Evolutionary conservation across 2,113 vertebrate genomes (phyloP).

Genomic region (Stercorarius parasiticus): DNA sequence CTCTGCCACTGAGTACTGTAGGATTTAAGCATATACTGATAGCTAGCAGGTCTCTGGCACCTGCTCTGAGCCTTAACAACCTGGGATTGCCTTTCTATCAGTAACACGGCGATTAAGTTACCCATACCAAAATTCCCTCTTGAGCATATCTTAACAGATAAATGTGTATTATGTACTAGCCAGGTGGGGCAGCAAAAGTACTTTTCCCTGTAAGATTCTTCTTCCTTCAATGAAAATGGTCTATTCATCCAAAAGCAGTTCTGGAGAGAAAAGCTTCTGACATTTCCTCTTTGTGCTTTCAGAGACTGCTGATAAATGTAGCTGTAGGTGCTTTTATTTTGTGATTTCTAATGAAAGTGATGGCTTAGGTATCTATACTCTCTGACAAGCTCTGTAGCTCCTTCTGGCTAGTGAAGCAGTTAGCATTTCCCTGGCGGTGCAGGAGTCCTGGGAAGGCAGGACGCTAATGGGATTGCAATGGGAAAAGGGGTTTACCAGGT

Average conservation of each 20-base stretch:
- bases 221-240: not conserved
- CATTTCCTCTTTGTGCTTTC: not conserved
- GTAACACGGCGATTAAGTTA: not conserved
- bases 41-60: not conserved
- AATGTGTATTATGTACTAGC: not conserved
- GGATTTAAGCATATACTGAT: not conserved
- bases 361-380: not conserved
- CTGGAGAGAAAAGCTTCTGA: not conserved
- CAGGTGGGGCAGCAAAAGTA: not conserved
- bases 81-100: not conserved
- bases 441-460: not conserved
- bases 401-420: not conserved
- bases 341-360: not conserved
- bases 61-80: not conserved
- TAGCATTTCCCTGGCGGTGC: not conserved
- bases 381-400: not conserved
- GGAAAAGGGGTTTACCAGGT: not conserved
- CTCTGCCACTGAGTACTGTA: not conserved
- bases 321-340: conserved; percentile 14
- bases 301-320: not conserved
- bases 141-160: not conserved
- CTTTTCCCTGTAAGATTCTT: not conserved
- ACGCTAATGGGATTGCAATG: not conserved
- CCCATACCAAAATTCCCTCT: not conserved
- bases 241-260: not conserved